Evolutionary conservation across 2,888 invertebrate genomes (phyloP).

Genomic region (Steinernema carpocapsae): DNA sequence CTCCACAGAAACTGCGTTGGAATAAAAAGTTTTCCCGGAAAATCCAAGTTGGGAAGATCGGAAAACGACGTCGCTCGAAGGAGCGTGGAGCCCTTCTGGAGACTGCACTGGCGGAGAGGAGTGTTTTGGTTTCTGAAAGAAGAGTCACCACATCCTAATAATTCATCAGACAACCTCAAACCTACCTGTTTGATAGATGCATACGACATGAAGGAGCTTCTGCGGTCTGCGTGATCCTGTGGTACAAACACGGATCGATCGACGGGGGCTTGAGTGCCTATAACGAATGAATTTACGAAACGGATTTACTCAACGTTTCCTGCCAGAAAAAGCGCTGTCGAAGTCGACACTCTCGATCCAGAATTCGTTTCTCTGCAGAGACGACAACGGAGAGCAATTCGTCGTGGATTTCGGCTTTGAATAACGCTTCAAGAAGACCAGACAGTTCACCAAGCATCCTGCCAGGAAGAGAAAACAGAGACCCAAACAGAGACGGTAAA

Average conservation of each 20-base stretch:
- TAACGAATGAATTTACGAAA: too few species aligned
- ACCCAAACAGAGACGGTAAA: neutral
- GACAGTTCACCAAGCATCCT: neutral
- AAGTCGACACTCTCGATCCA: conserved; percentile 29
- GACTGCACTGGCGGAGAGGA: neutral
- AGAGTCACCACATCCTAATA: too few species aligned
- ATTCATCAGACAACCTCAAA: neutral
- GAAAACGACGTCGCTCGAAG: neutral
- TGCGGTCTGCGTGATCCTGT: neutral
- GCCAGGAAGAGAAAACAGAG: conserved; percentile 3
- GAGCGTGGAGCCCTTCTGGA: neutral
- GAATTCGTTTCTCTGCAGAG: conserved; percentile 8
- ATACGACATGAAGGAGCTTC: conserved; percentile 22
- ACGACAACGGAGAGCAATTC: neutral
- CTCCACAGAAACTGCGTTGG: neutral
- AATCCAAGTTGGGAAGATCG: neutral
- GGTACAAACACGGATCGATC: neutral
- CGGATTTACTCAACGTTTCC: neutral
- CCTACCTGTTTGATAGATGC: conserved; percentile 16
- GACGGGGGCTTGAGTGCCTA: neutral
- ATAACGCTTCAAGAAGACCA: neutral
- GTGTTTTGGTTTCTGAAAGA: neutral
- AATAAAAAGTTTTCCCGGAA: conserved; percentile 1
- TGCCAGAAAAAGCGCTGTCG: neutral
- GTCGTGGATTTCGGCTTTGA: neutral